These are phyloP conservation scores for Mechanitis messenoides DNA, from an alignment of 2,888 invertebrate species.

Conservation along the genomic window DNA sequence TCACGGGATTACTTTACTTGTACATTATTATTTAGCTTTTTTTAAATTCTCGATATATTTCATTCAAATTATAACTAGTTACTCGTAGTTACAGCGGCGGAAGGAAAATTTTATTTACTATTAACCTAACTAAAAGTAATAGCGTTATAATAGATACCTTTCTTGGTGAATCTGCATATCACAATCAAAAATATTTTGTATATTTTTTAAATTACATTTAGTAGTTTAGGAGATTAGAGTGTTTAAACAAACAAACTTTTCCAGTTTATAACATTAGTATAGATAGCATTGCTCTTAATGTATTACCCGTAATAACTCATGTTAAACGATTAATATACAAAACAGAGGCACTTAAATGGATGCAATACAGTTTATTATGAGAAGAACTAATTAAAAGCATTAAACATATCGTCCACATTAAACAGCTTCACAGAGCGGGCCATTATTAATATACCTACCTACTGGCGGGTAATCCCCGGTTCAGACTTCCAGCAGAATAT, in stretches of 20 bases:
- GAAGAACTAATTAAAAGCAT: slow-evolving; percentile 9
- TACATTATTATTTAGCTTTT: slow-evolving; percentile 5
- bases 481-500: slow-evolving; percentile 35
- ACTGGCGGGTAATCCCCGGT: slow-evolving; percentile 40
- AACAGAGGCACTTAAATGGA: slow-evolving; percentile 3
- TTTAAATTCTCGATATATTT: no score
- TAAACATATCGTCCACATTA: slow-evolving; percentile 10
- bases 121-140: no score
- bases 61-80: background rate
- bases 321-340: slow-evolving; percentile 1
- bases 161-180: no score
- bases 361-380: slow-evolving; percentile 7
- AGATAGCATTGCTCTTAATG: background rate
- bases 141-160: no score
- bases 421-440: slow-evolving; percentile 10
- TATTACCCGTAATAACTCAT: background rate
- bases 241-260: no score
- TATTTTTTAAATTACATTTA: no score
- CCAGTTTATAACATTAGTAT: no score
- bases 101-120: no score
- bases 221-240: no score
- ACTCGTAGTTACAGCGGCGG: no score
- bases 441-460: slow-evolving; percentile 26
- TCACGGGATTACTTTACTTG: slow-evolving; percentile 25
- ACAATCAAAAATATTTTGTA: no score